Percentiles rank a stretch among this genome's conserved stretches.
phyloP scores from a whole-genome alignment of 2,797 vertebrate species.

The Gobio occitaniae region DNA sequence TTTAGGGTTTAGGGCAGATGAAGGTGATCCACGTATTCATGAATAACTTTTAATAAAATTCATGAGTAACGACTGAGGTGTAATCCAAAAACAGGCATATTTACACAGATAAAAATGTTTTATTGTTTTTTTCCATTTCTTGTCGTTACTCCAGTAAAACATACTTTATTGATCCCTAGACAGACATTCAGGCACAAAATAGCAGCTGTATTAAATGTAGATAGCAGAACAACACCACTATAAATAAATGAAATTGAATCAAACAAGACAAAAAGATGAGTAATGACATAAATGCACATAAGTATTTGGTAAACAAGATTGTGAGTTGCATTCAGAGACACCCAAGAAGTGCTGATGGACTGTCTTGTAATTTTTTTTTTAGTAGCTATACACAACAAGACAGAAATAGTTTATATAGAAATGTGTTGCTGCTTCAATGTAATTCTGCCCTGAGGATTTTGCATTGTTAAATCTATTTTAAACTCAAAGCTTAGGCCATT shows the following conservation, averaged over 20 bases:
- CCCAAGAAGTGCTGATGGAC: not conserved
- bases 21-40: conserved; percentile 3
- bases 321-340: not conserved
- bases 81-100: conserved; percentile 3
- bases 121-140: conserved; percentile 11
- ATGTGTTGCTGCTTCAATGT: not conserved
- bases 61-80: not conserved
- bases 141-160: not conserved
- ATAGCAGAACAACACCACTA: not conserved
- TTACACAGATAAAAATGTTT: conserved; percentile 25
- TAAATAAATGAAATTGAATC: conserved; percentile 6
- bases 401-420: not conserved
- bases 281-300: not conserved
- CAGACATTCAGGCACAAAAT: conserved; percentile 5
- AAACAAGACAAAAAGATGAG: conserved; percentile 3
- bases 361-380: not conserved
- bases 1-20: not conserved
- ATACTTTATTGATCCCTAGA: conserved; percentile 26
- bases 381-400: not conserved
- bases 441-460: conserved; percentile 1
- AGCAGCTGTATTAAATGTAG: conserved; percentile 4
- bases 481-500: not conserved
- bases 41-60: not conserved
- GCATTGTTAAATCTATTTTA: conserved; percentile 2
- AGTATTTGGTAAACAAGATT: conserved; percentile 8